Evolutionary conservation across 2,113 vertebrate genomes (phyloP).

Genomic region (Brachypodius melanocephalos): DNA sequence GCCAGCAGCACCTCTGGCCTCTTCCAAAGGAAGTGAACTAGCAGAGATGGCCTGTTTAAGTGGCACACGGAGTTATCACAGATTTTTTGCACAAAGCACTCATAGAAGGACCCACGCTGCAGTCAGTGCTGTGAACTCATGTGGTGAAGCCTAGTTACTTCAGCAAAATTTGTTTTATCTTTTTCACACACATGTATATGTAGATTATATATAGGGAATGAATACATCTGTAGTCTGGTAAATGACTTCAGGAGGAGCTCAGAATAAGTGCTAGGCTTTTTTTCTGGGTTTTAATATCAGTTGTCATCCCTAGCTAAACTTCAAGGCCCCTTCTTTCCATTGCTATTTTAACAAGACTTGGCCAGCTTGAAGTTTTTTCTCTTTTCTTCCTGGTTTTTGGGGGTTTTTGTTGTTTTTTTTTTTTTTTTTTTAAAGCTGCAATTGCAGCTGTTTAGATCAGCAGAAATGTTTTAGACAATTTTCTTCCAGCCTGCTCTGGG

Average conservation of each 20-base stretch:
- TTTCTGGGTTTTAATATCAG: neutral
- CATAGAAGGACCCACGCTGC: neutral
- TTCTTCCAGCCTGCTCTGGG: neutral
- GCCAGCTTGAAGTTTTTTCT: neutral
- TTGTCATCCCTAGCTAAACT: neutral
- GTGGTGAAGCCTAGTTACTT: neutral
- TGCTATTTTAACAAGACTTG: neutral
- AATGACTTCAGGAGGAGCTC: neutral
- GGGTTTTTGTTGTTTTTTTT: neutral
- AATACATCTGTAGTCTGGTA: neutral
- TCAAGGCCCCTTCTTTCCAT: neutral
- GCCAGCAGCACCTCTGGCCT: neutral
- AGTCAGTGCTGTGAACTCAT: neutral
- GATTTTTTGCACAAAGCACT: neutral
- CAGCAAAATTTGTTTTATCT: neutral
- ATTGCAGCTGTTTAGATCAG: neutral
- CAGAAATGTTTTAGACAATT: neutral
- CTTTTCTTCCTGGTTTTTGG: neutral
- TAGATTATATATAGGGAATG: neutral
- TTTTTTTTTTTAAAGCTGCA: neutral
- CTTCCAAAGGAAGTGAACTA: neutral
- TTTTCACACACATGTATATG: neutral
- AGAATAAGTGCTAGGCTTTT: neutral
- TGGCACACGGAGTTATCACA: rapidly evolving
- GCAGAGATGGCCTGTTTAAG: neutral